Evolutionary conservation across 2,888 invertebrate genomes (phyloP).

Genomic region (Leucophora obtusa): DNA sequence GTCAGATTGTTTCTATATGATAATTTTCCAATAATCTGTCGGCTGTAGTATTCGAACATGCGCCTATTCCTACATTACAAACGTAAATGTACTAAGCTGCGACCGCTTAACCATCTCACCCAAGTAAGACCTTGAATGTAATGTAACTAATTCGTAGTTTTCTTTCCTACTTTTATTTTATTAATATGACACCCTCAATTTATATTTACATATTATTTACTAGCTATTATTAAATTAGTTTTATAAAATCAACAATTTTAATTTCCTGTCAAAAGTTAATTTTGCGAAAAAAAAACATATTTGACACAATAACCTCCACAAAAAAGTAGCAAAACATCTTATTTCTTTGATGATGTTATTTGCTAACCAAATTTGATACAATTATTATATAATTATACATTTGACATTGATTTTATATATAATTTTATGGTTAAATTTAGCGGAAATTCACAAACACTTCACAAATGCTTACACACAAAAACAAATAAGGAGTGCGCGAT

Average conservation of each 20-base stretch:
- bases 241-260: not conserved
- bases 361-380: not conserved
- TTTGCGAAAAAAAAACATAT: not conserved
- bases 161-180: too few species aligned
- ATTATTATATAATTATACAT: constrained; percentile 28
- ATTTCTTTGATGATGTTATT: not conserved
- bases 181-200: not conserved
- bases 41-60: too few species aligned
- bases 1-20: too few species aligned
- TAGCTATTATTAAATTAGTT: not conserved
- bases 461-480: too few species aligned
- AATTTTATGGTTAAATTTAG: constrained; percentile 34
- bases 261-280: not conserved
- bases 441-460: constrained; percentile 12
- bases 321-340: not conserved
- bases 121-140: too few species aligned
- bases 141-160: too few species aligned
- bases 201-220: not conserved
- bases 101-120: too few species aligned
- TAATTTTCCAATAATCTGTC: too few species aligned
- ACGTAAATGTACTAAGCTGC: too few species aligned
- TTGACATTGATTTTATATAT: constrained; percentile 35
- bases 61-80: too few species aligned
- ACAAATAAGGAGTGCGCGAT: too few species aligned
- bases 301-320: not conserved